Evolutionary conservation across 2,113 vertebrate species (phyloP).

Genomic region (Pitta sordida): DNA sequence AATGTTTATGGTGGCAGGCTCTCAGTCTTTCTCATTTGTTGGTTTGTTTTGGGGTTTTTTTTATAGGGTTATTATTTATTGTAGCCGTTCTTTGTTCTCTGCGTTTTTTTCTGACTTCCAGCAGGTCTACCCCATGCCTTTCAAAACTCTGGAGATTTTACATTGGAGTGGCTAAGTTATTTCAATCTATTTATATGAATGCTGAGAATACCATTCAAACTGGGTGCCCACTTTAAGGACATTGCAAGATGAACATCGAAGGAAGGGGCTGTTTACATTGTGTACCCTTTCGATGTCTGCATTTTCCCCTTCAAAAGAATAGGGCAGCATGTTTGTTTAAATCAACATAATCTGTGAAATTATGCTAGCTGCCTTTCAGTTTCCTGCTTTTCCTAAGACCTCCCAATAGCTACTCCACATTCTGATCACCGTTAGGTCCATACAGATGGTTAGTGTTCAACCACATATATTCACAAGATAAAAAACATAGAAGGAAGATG

Average conservation of each 20-base stretch:
- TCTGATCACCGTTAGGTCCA: background rate
- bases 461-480: background rate
- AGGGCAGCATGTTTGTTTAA: background rate
- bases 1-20: slow-evolving; percentile 55
- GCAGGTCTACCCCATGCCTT: background rate
- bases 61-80: slow-evolving; percentile 25
- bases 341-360: background rate
- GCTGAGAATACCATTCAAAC: background rate
- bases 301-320: background rate
- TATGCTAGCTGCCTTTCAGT: background rate
- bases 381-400: background rate
- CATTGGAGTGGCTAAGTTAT: background rate
- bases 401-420: background rate
- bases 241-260: background rate
- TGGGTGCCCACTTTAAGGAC: background rate
- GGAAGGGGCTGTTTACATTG: background rate
- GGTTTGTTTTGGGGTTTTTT: background rate
- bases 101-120: background rate
- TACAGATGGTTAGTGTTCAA: background rate
- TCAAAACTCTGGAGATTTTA: background rate
- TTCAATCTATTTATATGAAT: background rate
- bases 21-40: slow-evolving; percentile 31
- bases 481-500: background rate
- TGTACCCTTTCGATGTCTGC: background rate
- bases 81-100: slow-evolving; percentile 42